Conservation (phyloP, 2,113 vertebrate genomes). For the Oncorhynchus masou region DNA sequence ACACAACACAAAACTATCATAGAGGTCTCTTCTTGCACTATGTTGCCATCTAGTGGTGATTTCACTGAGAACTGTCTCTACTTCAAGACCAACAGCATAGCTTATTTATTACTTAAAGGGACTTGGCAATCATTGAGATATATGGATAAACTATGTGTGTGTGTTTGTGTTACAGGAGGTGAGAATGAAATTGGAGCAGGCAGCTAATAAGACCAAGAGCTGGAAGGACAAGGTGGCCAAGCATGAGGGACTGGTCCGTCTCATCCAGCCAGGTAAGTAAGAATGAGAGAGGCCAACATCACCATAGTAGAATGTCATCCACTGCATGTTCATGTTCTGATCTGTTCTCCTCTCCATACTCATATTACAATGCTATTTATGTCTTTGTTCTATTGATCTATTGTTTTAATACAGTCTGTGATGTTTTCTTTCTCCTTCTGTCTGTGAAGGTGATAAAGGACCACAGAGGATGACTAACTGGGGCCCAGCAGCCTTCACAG, state of each 20-base stretch:
- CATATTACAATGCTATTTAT: neutral
- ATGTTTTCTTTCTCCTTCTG: neutral
- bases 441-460: conserved; percentile 77
- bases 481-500: conserved; percentile 85
- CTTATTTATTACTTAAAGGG: no score
- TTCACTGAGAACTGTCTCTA: neutral
- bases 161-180: conserved; percentile 74
- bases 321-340: neutral
- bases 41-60: neutral
- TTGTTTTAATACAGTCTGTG: no score
- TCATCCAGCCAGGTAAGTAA: conserved; percentile 89
- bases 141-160: neutral
- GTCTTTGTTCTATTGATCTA: no score
- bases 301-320: neutral
- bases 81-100: neutral
- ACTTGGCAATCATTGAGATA: no score
- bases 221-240: conserved; percentile 95
- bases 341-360: neutral
- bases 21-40: neutral
- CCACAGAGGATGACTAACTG: conserved; percentile 86
- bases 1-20: neutral
- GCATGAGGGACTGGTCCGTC: conserved; percentile 88
- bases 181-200: conserved; percentile 84
- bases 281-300: neutral
- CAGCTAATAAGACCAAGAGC: conserved; percentile 84